A percentile compares a stretch with the other conserved stretches of the same genome.
Evolutionary conservation across 2,888 invertebrate genomes (phyloP).

Genomic region (Tolmerus cingulatus): DNA sequence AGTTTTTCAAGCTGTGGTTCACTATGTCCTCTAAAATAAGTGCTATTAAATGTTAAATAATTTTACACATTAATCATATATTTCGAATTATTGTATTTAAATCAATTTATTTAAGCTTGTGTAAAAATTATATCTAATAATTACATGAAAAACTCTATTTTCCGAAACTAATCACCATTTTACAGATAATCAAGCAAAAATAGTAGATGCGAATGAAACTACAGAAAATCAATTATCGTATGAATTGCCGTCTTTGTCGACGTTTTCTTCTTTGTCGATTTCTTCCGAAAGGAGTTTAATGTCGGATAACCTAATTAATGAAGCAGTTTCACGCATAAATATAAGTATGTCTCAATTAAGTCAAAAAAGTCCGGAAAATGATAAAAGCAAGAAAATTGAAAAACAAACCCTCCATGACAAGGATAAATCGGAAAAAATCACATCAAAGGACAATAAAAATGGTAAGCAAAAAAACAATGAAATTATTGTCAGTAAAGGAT

Average conservation of each 20-base stretch:
- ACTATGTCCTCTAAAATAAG: no score
- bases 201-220: background rate
- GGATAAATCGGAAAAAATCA: background rate
- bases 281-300: background rate
- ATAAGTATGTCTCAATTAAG: background rate
- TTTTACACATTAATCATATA: no score
- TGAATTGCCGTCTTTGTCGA: background rate
- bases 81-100: no score
- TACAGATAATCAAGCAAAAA: background rate
- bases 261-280: background rate
- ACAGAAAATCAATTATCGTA: background rate
- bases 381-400: background rate
- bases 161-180: background rate
- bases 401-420: no score
- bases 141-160: background rate
- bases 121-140: no score
- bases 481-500: background rate
- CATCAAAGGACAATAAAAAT: background rate
- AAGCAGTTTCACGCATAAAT: background rate
- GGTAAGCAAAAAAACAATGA: background rate
- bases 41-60: no score
- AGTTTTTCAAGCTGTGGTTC: no score
- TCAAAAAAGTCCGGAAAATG: background rate
- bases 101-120: no score
- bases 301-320: background rate